Evolutionary conservation across 2,113 vertebrate genomes (phyloP).

Genomic region (Indicator maculatus): DNA sequence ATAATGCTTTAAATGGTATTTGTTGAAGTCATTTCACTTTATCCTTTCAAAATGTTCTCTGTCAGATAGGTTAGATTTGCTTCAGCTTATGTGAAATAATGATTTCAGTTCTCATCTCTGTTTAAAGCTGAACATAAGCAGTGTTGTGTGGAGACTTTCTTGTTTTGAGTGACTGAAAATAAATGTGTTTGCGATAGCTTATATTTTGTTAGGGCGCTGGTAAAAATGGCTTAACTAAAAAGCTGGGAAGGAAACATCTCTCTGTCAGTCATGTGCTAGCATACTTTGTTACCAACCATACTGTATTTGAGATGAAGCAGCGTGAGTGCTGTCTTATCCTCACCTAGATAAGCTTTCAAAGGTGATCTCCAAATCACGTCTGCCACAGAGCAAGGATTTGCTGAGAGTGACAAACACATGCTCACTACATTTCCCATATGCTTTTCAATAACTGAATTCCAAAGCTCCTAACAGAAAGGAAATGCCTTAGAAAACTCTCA

Average conservation of each 20-base stretch:
- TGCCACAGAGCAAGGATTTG: conserved; percentile 67
- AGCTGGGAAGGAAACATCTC: background rate
- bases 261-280: conserved; percentile 43
- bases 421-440: background rate
- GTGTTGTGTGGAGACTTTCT: background rate
- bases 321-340: conserved; percentile 64
- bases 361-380: conserved; percentile 68
- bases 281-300: conserved; percentile 49
- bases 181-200: background rate
- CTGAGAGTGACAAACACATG: conserved; percentile 62
- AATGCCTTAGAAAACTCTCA: background rate
- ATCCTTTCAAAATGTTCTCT: background rate
- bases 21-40: background rate
- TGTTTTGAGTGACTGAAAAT: background rate
- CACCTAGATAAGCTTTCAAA: conserved; percentile 69
- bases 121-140: background rate
- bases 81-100: background rate
- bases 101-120: background rate
- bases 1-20: background rate
- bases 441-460: conserved; percentile 44
- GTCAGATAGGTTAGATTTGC: background rate
- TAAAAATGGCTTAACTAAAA: background rate
- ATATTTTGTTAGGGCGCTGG: background rate
- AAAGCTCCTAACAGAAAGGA: conserved; percentile 17
- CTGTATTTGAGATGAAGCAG: conserved; percentile 29